Base-by-base conservation (phyloP, 2,113 vertebrate genomes). In the Panthera tigris region DNA sequence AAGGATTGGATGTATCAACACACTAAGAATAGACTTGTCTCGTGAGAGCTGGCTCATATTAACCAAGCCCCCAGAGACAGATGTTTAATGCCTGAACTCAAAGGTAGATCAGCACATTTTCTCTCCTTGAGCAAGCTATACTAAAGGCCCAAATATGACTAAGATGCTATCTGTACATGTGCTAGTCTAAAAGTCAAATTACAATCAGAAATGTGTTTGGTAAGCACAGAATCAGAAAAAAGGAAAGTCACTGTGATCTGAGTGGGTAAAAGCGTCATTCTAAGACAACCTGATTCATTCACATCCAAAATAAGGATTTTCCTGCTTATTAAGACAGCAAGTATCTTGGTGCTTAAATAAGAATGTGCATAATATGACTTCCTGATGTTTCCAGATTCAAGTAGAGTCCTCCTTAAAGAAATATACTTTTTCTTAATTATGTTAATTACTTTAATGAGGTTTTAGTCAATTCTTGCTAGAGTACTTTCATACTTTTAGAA, bases 61-160 rank as follows among this genome's bases (percentile, higher is more conserved):
- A 97, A 78, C 71, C 33, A 95, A 91, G n/a, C 82, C 96, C 21
- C 52, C 52, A 91, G 89, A 97, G 97, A 97, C 93, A 98, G 93
- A 93, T 95, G 89, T 96, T 96, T 93, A 95, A 94, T 73, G 89
- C 65, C 45, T 68, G 52, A 95, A 73, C 89, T 97, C 81, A 91
- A 96, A 92, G 93, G 85, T 97, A 86, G 52, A 97, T 97, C 96
- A 95, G 93, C 89, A 93, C 61, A 94, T 97, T 95, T 93, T 91
- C 52, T 92, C 71, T 94, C 50, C 45, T 89, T 97, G 12, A 76
- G 65, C 66, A 78, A 63, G 86, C 45, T 85, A 68, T 31, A 79
- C 36, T 82, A 74, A 94, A 92, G 36, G 25, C 50, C 66, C 29
- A 66, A 89, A 91, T 96, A 93, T 95, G 78, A 94, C 80, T 91